phyloP scores from a whole-genome alignment of 2,113 vertebrate species.

The Oncorhynchus mykiss region DNA sequence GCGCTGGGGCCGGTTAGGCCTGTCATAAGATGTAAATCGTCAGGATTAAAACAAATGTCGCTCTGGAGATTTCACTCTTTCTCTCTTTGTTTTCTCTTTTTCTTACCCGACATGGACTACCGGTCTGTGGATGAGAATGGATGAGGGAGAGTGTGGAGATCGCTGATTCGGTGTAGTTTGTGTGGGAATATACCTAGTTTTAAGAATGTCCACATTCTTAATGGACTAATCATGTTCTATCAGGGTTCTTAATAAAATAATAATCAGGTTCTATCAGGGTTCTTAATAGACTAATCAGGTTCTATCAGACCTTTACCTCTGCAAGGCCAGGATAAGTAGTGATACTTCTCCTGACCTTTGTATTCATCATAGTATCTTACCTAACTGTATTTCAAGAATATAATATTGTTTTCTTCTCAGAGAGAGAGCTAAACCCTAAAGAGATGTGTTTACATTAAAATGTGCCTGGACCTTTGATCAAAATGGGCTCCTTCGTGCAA shows the following conservation, averaged over 20 bases:
- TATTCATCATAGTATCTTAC: neutral
- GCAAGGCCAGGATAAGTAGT: neutral
- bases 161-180: too few species aligned
- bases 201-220: too few species aligned
- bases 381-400: neutral
- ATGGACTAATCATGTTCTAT: too few species aligned
- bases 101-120: neutral
- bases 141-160: too few species aligned
- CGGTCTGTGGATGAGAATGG: neutral
- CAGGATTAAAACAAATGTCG: conserved; percentile 55
- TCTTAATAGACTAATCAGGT: too few species aligned
- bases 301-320: neutral
- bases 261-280: too few species aligned
- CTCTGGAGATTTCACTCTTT: neutral
- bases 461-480: conserved; percentile 1
- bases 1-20: conserved; percentile 32
- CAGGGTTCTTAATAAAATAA: too few species aligned
- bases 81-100: neutral
- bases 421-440: neutral
- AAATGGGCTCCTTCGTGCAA: conserved; percentile 1
- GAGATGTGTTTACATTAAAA: conserved; percentile 5
- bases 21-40: conserved; percentile 59
- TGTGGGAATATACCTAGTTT: too few species aligned
- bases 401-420: neutral
- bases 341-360: neutral